Evolutionary conservation across 2,113 vertebrate genomes (phyloP).

Genomic region (Coturnix japonica): DNA sequence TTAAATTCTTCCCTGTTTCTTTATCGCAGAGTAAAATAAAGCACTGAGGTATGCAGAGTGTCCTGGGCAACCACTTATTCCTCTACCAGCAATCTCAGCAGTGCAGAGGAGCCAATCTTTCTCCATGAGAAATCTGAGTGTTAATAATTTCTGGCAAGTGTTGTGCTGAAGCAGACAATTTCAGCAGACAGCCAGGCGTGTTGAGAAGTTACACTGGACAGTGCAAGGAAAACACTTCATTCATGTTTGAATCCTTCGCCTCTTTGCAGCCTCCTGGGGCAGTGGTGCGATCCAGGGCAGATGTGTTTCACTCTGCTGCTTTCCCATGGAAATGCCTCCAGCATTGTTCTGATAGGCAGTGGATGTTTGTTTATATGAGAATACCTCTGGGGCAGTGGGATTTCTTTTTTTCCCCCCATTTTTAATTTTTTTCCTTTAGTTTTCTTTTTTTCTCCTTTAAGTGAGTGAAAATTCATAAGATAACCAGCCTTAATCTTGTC

Average conservation of each 20-base stretch:
- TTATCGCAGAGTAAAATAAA: neutral
- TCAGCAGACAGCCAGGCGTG: neutral
- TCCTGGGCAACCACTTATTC: fast-evolving
- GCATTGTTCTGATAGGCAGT: fast-evolving
- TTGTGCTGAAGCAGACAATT: constrained; percentile 45
- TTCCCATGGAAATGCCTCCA: neutral
- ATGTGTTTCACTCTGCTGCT: neutral
- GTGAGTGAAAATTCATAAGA: neutral
- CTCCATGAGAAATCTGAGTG: constrained; percentile 1
- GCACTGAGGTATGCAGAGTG: neutral
- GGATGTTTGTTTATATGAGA: neutral
- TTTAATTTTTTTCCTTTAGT: neutral
- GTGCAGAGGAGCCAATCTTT: neutral
- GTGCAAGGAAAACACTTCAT: constrained; percentile 22
- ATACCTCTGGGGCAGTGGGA: neutral
- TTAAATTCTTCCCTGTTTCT: neutral
- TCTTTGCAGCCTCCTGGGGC: neutral
- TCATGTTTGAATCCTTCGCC: neutral
- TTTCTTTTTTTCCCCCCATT: no score
- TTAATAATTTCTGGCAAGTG: constrained; percentile 63
- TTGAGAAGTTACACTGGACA: constrained; percentile 17
- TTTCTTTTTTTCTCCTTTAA: neutral
- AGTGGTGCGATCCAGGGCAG: neutral
- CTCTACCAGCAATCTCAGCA: neutral
- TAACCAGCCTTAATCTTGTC: neutral